Evolutionary conservation across 2,113 vertebrate genomes (phyloP).

Genomic region (Ptyas mucosa): DNA sequence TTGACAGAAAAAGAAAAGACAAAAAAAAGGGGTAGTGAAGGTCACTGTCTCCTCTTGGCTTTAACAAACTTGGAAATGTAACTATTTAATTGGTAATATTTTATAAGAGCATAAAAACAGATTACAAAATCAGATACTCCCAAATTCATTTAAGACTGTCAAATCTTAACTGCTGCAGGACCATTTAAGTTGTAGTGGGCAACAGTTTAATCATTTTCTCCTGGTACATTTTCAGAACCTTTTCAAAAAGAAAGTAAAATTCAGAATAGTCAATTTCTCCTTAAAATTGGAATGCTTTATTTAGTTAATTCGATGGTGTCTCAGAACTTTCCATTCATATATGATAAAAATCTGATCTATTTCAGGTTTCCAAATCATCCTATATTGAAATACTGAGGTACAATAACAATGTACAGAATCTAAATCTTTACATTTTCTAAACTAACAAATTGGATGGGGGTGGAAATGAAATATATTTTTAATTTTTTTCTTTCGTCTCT

Average conservation of each 20-base stretch:
- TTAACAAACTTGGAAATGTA: slow-evolving; percentile 12
- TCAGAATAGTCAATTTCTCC: slow-evolving; percentile 25
- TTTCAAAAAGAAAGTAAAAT: neutral
- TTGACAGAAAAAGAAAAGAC: too few species aligned
- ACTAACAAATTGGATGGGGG: neutral
- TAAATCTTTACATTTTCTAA: neutral
- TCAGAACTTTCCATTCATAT: neutral
- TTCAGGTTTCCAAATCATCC: neutral
- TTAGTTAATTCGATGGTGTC: neutral
- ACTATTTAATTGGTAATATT: slow-evolving; percentile 13
- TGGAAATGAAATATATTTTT: too few species aligned
- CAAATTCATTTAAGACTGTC: slow-evolving; percentile 20
- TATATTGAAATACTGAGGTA: neutral
- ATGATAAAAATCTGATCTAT: neutral
- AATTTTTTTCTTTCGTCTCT: neutral
- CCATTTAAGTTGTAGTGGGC: slow-evolving; percentile 18
- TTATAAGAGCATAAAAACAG: slow-evolving; percentile 4
- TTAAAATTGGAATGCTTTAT: slow-evolving; percentile 8
- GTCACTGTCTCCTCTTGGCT: slow-evolving; percentile 11
- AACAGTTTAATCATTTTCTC: slow-evolving; percentile 35
- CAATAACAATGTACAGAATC: neutral
- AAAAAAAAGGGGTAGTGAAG: neutral
- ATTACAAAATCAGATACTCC: slow-evolving; percentile 46
- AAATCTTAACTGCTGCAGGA: slow-evolving; percentile 34
- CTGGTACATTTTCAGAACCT: slow-evolving; percentile 23